A percentile compares a stretch with the other conserved stretches of the same genome.
Conservation (phyloP, 2,797 vertebrate species). For the Percopsis omiscomaycus region DNA sequence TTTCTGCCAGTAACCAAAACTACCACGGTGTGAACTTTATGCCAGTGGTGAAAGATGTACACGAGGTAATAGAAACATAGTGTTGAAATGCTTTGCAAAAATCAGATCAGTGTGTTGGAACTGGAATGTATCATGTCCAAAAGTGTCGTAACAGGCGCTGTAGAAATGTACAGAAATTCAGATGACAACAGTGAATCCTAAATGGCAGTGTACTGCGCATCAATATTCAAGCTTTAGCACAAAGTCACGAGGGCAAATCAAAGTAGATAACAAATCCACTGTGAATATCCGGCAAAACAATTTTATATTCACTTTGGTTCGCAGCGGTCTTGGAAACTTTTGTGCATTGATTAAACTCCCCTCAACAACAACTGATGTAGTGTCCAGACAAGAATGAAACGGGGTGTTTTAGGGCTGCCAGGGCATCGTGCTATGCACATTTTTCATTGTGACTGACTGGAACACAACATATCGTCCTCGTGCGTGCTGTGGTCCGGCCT, state of each 20-base stretch:
- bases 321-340: conserved; percentile 6
- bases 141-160: too few species aligned
- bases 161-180: too few species aligned
- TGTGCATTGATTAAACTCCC: conserved; percentile 13
- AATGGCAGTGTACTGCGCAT: too few species aligned
- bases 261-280: neutral
- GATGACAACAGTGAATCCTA: too few species aligned
- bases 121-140: too few species aligned
- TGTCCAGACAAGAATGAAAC: conserved; percentile 9
- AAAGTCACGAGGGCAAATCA: neutral
- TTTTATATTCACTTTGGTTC: conserved; percentile 16
- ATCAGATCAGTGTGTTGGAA: too few species aligned
- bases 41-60: neutral
- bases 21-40: neutral
- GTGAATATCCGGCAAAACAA: conserved; percentile 2
- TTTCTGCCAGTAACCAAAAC: neutral
- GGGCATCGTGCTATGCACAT: conserved; percentile 34
- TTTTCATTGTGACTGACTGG: conserved; percentile 56
- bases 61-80: too few species aligned
- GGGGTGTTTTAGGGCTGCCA: conserved; percentile 41
- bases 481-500: conserved; percentile 47
- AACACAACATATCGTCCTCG: conserved; percentile 54
- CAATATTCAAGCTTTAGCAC: neutral
- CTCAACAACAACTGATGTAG: conserved; percentile 18
- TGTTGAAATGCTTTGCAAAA: too few species aligned